These are phyloP conservation scores for Orthosia gracilis DNA, from an alignment of 2,888 invertebrate species.

Conservation along the genomic window DNA sequence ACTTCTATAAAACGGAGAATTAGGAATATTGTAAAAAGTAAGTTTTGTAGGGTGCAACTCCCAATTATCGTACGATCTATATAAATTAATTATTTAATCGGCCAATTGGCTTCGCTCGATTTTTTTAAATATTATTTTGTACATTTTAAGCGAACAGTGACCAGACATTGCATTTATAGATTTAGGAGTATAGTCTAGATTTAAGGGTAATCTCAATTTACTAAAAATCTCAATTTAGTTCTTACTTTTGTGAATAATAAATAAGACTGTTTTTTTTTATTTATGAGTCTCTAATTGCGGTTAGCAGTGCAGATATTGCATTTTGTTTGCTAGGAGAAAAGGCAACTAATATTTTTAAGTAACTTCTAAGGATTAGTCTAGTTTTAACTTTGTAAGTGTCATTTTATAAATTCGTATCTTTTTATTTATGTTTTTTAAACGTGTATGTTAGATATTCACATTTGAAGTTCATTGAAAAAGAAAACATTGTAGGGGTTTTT, in stretches of 20 bases:
- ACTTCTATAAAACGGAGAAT: constrained; percentile 29
- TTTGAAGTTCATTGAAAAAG: neutral
- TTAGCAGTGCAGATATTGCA: constrained; percentile 19
- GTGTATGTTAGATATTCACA: neutral
- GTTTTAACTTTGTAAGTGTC: constrained; percentile 29
- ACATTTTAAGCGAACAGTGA: constrained; percentile 82
- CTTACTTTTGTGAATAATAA: constrained; percentile 53
- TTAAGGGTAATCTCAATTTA: constrained; percentile 47
- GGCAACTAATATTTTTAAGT: constrained; percentile 31
- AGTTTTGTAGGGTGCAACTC: constrained; percentile 33
- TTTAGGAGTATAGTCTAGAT: constrained; percentile 55
- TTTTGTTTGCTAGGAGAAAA: constrained; percentile 21
- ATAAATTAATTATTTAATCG: constrained; percentile 34
- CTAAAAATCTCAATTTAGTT: constrained; percentile 58
- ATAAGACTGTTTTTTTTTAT: constrained; percentile 59
- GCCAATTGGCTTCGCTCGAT: constrained; percentile 45
- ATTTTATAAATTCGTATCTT: constrained; percentile 9
- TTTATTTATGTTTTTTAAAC: constrained; percentile 21
- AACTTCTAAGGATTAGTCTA: constrained; percentile 15
- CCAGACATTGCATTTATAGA: constrained; percentile 89
- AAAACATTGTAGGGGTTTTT: neutral
- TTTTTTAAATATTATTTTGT: constrained; percentile 73
- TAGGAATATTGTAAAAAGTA: constrained; percentile 38
- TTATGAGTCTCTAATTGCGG: constrained; percentile 10
- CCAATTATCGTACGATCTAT: constrained; percentile 30